Base-by-base conservation (phyloP, 2,888 invertebrate genomes). In the Rhingia rostrata region DNA sequence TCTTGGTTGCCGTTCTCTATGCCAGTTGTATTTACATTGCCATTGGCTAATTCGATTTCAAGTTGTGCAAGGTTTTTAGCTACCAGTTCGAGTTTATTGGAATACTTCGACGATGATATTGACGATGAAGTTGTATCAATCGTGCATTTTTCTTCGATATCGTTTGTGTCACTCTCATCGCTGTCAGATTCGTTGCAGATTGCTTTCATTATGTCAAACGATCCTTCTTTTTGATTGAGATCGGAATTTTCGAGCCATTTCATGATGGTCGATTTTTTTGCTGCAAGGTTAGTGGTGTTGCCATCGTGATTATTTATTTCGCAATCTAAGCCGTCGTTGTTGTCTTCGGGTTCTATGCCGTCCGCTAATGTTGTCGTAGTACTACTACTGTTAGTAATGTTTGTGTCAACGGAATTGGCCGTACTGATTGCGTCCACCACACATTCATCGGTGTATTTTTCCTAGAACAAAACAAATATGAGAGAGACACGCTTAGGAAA, bases 161-260 rank as follows among this genome's bases (percentile, higher is more conserved):
- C 75, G 72, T 87, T 88, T 47, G 87, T 87, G 61, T 88, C 88
- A 61, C 80, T 87, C 12, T 89, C 89, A 47, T 90, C 89, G 39
- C 89, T 88, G 9, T 89, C 90, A 10, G 88, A 88, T 78, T 88
- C 89, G 86, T 89, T 89, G 45, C 89, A 90, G 74, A 92, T 91
- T 49, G 92, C 92, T 70, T 90, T 89, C 63, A 92, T 89, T 39
- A 92, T 89, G 74, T 90, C 91, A 10, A 88, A 81, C 14, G 90
- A 90, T 35, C 89, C 90, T 60, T 89, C 91, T 37, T 90, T 90
- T 67, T 90, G 88, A 51, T 89, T 90, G 54, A 92, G 87, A 87
- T 92, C 91, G 6, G 92, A 92, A 83, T 92, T 91, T 58, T 90
- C 88, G 3, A 92, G 86, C 91, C 89, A 90, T 53, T 91, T 90